These are phyloP conservation scores for Aplidium turbinatum DNA, from an alignment of 23 tunicate genomes.

Conservation along the genomic window DNA sequence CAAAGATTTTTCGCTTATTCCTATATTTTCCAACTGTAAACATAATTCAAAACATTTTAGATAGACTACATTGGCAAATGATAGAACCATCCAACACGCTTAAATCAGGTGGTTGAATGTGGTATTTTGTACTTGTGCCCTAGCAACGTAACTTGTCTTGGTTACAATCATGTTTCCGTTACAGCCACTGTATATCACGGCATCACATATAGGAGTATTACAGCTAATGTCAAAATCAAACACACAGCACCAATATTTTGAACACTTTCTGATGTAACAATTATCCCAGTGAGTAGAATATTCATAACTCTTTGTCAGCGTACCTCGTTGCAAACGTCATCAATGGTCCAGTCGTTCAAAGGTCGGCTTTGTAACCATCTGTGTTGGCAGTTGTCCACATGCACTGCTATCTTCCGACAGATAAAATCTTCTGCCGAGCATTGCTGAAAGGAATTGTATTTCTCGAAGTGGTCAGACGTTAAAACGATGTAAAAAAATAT, in stretches of 20 bases:
- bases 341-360: slow-evolving; percentile 38
- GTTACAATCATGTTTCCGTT: too few relatives aligned
- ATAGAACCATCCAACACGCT: too few relatives aligned
- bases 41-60: neutral
- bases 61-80: too few relatives aligned
- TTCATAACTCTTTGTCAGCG: neutral
- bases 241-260: too few relatives aligned
- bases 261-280: too few relatives aligned
- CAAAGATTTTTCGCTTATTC: slow-evolving; percentile 20
- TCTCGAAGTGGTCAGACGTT: neutral
- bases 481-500: neutral
- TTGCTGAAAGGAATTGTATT: neutral
- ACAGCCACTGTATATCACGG: too few relatives aligned
- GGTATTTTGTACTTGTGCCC: too few relatives aligned
- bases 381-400: neutral
- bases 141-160: too few relatives aligned
- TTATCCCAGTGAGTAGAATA: too few relatives aligned
- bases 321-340: slow-evolving; percentile 58
- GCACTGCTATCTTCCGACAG: neutral
- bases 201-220: too few relatives aligned
- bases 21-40: slow-evolving; percentile 29
- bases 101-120: too few relatives aligned
- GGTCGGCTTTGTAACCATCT: slow-evolving; percentile 4
- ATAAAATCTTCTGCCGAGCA: neutral
- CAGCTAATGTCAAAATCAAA: too few relatives aligned